Percentiles rank a stretch among this genome's conserved stretches.
phyloP scores from a whole-genome alignment of 2,888 invertebrate genomes.

The Andrena bucephala region DNA sequence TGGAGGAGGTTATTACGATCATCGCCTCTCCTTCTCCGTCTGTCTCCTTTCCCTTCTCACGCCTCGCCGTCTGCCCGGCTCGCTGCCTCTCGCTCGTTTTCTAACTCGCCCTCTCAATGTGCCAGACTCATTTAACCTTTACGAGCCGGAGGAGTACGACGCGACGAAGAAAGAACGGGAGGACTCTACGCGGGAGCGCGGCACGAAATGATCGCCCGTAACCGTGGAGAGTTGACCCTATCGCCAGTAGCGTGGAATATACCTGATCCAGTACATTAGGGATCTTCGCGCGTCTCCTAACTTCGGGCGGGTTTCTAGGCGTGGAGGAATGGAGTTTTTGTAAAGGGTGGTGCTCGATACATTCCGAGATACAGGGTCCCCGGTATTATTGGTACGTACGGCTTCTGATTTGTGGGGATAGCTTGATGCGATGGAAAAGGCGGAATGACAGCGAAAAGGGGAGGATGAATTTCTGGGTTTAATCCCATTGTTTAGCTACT shows the following conservation, averaged over 20 bases:
- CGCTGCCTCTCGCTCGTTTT: slow-evolving; percentile 7
- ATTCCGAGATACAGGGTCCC: too few species aligned
- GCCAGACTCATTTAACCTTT: slow-evolving; percentile 78
- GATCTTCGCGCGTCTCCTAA: neutral
- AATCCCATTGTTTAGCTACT: too few species aligned
- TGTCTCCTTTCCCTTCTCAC: slow-evolving; percentile 32
- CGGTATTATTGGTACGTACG: too few species aligned
- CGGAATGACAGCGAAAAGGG: too few species aligned
- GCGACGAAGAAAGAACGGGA: slow-evolving; percentile 45
- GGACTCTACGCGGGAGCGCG: slow-evolving; percentile 39
- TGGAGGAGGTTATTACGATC: slow-evolving; percentile 74
- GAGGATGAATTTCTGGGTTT: too few species aligned
- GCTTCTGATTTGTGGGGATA: too few species aligned
- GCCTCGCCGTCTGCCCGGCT: neutral
- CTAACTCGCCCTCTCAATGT: slow-evolving; percentile 50
- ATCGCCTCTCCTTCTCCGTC: slow-evolving; percentile 41
- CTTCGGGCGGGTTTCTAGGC: too few species aligned
- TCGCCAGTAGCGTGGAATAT: slow-evolving; percentile 31
- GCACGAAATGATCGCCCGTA: slow-evolving; percentile 53
- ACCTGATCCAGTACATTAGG: slow-evolving; percentile 41
- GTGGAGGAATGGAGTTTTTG: too few species aligned
- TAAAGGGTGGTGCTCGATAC: too few species aligned
- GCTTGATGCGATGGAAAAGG: too few species aligned
- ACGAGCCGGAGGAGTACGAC: slow-evolving; percentile 53
- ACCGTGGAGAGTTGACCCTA: slow-evolving; percentile 44